Base-by-base conservation (phyloP, 2,888 invertebrate species). In the Cerceris ruficornis region DNA sequence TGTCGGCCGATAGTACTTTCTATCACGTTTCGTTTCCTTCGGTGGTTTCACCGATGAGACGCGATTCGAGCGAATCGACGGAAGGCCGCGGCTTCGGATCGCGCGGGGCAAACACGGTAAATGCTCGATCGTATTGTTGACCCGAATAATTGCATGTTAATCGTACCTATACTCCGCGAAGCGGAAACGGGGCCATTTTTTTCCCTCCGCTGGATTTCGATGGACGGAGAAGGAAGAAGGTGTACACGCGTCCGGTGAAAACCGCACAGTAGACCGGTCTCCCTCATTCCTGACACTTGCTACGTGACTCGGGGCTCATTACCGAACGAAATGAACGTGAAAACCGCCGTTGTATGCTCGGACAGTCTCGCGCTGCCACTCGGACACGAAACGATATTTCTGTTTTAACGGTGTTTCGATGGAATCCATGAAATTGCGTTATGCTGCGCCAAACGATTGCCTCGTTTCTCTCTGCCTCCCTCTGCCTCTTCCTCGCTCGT, bases 111-210 rank as follows among this genome's bases (percentile, higher is more conserved):
- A 69, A 58, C 43, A 13, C 8, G 28, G 39, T 15, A 46, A 54
- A 11, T 28, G 50, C 49, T 42, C 42, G 17, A 57, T 55, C 57
- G 66, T 52, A 77, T 83, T 78, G 69, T 78, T 69, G 80, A 78
- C 50, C 66, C 72, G 71, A 81, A 78, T 81, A 82, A 82, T 77
- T 71, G 70, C 70, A 77, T 6, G 68, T 69, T 73, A 77, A 84
- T 83, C 57, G 41, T 14, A 28, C 8, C 49, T 65, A 55, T 39
- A 28, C 7, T 58, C 64, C 52, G 15, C 43, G 57, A 60, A 73
- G 84, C 57, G 74, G 73, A 81, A 83, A 84, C 59, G 54, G 49
- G 71, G 66, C 46, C 76, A 62, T 74, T 69, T 71, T 61, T 72
- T 60, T 58, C 46, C n/a, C 6, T 64, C 49, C 11, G 14, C 39